Conservation (phyloP, 2,797 vertebrate species). For the Mycteria americana region DNA sequence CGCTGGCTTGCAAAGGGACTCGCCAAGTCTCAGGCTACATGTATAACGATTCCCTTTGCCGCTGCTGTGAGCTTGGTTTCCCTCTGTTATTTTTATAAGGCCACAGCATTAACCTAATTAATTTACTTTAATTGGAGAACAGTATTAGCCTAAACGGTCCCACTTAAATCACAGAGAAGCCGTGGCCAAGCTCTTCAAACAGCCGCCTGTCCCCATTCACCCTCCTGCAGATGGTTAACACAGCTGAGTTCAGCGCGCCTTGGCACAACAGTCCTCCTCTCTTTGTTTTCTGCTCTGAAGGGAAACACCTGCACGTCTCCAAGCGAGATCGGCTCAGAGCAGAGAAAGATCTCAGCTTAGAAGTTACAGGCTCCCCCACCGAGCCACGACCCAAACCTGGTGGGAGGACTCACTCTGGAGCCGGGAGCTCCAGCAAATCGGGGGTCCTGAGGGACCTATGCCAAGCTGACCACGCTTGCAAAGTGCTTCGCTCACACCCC, state of each 20-base stretch:
- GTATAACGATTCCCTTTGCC: neutral
- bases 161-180: neutral
- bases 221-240: neutral
- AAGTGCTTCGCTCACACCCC: neutral
- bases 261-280: neutral
- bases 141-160: neutral
- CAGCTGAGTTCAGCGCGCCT: neutral
- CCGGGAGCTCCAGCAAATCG: neutral
- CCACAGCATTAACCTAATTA: slow-evolving; percentile 4
- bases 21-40: fast-evolving
- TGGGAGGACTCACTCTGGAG: neutral
- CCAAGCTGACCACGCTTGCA: neutral
- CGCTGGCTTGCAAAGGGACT: neutral
- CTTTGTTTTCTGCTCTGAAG: slow-evolving; percentile 22
- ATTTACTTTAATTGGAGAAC: slow-evolving; percentile 2
- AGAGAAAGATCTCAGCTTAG: neutral
- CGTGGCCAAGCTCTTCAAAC: neutral
- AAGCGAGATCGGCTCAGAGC: neutral
- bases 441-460: fast-evolving
- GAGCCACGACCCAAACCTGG: neutral
- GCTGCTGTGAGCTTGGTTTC: neutral
- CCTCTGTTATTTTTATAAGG: neutral
- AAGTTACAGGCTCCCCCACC: neutral
- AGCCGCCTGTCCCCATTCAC: neutral
- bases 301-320: slow-evolving; percentile 38